phyloP scores from a whole-genome alignment of 2,888 invertebrate genomes.

The Himalopsyche tibetana region DNA sequence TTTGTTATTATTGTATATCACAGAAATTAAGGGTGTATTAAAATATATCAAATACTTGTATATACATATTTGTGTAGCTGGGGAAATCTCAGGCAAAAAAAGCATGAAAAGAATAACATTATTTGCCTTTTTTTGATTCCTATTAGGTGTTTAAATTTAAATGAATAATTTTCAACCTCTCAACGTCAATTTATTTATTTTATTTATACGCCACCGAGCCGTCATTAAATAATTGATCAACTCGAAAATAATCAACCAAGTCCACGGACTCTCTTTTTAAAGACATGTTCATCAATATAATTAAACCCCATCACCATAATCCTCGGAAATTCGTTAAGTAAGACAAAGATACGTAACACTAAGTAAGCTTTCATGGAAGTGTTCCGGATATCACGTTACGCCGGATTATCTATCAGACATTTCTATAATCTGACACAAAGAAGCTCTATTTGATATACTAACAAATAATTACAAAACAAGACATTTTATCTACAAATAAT shows the following conservation, averaged over 20 bases:
- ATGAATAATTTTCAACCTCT: too few relatives aligned
- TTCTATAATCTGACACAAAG: slow-evolving; percentile 9
- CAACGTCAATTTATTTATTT: too few relatives aligned
- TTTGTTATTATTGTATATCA: too few relatives aligned
- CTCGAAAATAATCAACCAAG: not conserved
- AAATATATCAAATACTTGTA: too few relatives aligned
- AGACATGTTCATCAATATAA: not conserved
- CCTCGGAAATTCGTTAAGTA: not conserved
- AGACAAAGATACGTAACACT: not conserved
- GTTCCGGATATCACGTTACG: not conserved
- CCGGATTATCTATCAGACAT: not conserved
- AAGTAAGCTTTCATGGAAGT: not conserved
- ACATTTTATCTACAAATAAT: too few relatives aligned
- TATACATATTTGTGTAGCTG: too few relatives aligned
- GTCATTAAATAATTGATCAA: slow-evolving; percentile 8
- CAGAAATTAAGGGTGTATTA: too few relatives aligned
- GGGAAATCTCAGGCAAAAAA: too few relatives aligned
- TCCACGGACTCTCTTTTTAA: not conserved
- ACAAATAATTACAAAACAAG: not conserved
- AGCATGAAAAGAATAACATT: too few relatives aligned
- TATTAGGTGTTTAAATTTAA: too few relatives aligned
- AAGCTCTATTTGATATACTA: not conserved
- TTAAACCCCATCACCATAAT: not conserved
- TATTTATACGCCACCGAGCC: too few relatives aligned
- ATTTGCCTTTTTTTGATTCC: too few relatives aligned